Evolutionary conservation across 2,888 invertebrate species (phyloP).

Genomic region (Sphaerophoria rueppellii): DNA sequence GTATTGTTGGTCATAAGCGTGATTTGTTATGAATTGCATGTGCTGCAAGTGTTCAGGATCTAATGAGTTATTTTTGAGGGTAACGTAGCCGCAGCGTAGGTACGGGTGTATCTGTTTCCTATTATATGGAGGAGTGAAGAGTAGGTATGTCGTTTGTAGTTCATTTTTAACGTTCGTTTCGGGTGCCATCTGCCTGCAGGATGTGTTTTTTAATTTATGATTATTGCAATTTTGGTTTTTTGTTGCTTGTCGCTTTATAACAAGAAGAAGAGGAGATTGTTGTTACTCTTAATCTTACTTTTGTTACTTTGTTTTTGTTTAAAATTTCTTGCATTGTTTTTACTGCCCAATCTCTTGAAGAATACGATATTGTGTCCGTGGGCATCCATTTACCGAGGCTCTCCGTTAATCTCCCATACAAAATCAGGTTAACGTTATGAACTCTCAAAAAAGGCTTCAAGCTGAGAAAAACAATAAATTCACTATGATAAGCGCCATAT

Average conservation of each 20-base stretch:
- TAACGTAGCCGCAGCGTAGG: no score
- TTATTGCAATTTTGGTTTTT: slow-evolving; percentile 63
- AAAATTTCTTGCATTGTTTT: slow-evolving; percentile 54
- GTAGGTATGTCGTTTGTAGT: slow-evolving; percentile 1
- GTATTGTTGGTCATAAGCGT: slow-evolving; percentile 78
- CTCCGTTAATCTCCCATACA: neutral
- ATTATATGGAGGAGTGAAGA: neutral
- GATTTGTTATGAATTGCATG: slow-evolving; percentile 81
- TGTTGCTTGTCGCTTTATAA: neutral
- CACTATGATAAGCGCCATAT: no score
- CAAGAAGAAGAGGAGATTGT: neutral
- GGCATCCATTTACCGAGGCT: neutral
- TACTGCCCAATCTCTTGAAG: slow-evolving; percentile 22
- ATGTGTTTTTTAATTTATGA: slow-evolving; percentile 72
- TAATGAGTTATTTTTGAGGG: slow-evolving; percentile 66
- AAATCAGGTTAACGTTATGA: neutral
- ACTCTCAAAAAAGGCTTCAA: no score
- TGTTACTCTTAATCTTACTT: slow-evolving; percentile 16
- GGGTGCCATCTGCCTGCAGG: slow-evolving; percentile 69
- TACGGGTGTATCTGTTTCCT: neutral
- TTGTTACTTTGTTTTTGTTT: slow-evolving; percentile 7
- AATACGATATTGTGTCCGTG: slow-evolving; percentile 24
- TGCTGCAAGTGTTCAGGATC: slow-evolving; percentile 71
- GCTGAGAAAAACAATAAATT: no score
- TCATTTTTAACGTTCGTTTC: slow-evolving; percentile 40